Conservation (phyloP, 2,113 vertebrate species). For the Actenoides hombroni region DNA sequence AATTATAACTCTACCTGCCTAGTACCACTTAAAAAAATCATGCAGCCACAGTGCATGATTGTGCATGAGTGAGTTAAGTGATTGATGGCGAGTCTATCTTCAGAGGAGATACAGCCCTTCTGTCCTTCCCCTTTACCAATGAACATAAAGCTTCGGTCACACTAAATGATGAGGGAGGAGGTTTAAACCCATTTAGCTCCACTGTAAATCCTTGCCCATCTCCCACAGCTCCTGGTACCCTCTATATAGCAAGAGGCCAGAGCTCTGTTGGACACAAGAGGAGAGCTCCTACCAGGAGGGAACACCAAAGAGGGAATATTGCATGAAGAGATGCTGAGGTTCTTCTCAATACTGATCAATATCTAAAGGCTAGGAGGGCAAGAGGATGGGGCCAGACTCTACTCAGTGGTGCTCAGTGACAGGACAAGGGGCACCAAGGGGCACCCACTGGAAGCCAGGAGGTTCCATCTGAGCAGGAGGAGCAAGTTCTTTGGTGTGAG, state of each 20-base stretch:
- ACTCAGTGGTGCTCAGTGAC: not conserved
- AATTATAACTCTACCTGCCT: not conserved
- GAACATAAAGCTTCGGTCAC: not conserved
- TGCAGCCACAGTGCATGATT: not conserved
- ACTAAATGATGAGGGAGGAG: accelerated
- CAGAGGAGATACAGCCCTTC: not conserved
- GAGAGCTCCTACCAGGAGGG: not conserved
- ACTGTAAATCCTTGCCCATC: not conserved
- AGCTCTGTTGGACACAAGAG: not conserved
- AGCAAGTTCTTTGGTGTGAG: not conserved
- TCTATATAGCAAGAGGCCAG: not conserved
- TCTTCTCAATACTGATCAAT: not conserved
- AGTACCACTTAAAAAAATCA: not conserved
- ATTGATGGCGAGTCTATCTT: no score
- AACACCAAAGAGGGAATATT: not conserved
- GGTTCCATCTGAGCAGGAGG: not conserved
- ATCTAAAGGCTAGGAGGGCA: not conserved
- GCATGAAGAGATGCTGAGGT: not conserved
- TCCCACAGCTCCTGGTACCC: accelerated
- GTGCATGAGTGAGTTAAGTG: not conserved
- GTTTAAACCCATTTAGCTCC: not conserved
- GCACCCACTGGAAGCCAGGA: not conserved
- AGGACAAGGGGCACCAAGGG: not conserved
- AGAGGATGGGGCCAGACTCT: not conserved
- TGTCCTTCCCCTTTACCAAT: not conserved